Percentiles rank a stretch among this genome's conserved stretches.
phyloP scores from a whole-genome alignment of 2,888 invertebrate genomes.

The Spodoptera littoralis region DNA sequence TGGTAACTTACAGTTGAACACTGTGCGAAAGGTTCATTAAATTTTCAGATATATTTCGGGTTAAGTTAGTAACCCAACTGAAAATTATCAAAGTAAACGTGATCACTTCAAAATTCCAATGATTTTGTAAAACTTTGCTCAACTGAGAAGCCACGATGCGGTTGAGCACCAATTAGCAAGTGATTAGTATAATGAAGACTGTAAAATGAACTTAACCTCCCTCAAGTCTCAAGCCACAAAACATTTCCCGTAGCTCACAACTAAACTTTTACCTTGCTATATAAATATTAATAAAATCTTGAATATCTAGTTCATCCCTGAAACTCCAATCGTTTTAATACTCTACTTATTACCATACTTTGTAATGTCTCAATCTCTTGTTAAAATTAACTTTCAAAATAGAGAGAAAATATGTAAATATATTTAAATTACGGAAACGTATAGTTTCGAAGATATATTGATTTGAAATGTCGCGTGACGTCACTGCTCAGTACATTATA shows the following conservation, averaged over 20 bases:
- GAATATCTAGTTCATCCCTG: too few species aligned
- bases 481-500: too few species aligned
- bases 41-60: background rate
- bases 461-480: too few species aligned
- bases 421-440: too few species aligned
- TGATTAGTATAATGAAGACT: conserved; percentile 41
- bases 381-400: too few species aligned
- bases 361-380: too few species aligned
- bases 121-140: conserved; percentile 19
- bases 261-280: conserved; percentile 7
- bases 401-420: too few species aligned
- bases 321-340: too few species aligned
- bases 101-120: conserved; percentile 6
- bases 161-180: conserved; percentile 37
- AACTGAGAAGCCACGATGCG: conserved; percentile 21
- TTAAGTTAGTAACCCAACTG: conserved; percentile 2
- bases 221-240: conserved; percentile 19
- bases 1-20: too few species aligned
- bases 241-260: conserved; percentile 13
- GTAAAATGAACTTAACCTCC: conserved; percentile 34
- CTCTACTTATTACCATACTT: too few species aligned
- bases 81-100: background rate
- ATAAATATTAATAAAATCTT: conserved; percentile 13
- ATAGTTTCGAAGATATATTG: too few species aligned
- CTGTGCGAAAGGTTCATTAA: background rate